Evolutionary conservation across 2,113 vertebrate species (phyloP).

Genomic region (Actinemys pallida): DNA sequence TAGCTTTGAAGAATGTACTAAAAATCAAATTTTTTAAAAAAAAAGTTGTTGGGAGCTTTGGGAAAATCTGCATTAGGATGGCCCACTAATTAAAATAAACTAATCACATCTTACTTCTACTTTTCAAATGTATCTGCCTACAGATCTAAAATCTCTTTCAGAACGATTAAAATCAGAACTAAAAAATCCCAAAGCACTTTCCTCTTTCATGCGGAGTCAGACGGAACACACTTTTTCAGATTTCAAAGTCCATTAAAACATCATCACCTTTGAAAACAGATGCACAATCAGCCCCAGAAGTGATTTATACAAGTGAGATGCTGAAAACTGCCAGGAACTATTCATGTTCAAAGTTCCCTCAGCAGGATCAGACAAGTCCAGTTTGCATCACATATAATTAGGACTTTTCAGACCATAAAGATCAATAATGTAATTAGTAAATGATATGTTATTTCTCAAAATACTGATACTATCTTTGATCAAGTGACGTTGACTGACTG

Average conservation of each 20-base stretch:
- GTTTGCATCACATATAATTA: constrained; percentile 62
- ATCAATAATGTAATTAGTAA: constrained; percentile 85
- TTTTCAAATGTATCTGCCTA: constrained; percentile 51
- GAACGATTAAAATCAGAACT: constrained; percentile 60
- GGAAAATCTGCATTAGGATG: constrained; percentile 39
- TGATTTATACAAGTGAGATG: constrained; percentile 42
- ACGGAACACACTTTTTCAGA: constrained; percentile 59
- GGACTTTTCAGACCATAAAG: constrained; percentile 82
- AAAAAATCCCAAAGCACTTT: constrained; percentile 59
- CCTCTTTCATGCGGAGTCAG: constrained; percentile 77
- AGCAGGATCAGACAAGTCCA: constrained; percentile 55
- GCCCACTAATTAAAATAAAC: constrained; percentile 76
- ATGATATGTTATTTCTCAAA: constrained; percentile 79
- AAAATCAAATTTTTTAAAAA: constrained; percentile 17
- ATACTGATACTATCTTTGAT: constrained; percentile 85
- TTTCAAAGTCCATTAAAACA: constrained; percentile 70
- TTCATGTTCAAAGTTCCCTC: constrained; percentile 77
- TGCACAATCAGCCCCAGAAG: constrained; percentile 61
- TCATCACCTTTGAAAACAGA: constrained; percentile 69
- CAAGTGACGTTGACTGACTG: constrained; percentile 72
- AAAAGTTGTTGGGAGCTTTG: constrained; percentile 27
- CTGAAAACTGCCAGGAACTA: constrained; percentile 60
- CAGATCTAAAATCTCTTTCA: constrained; percentile 53
- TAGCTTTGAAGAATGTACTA: constrained; percentile 58
- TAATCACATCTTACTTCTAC: constrained; percentile 36